These are phyloP conservation scores for Platanista minor DNA, from an alignment of 2,113 vertebrate species.

Conservation along the genomic window DNA sequence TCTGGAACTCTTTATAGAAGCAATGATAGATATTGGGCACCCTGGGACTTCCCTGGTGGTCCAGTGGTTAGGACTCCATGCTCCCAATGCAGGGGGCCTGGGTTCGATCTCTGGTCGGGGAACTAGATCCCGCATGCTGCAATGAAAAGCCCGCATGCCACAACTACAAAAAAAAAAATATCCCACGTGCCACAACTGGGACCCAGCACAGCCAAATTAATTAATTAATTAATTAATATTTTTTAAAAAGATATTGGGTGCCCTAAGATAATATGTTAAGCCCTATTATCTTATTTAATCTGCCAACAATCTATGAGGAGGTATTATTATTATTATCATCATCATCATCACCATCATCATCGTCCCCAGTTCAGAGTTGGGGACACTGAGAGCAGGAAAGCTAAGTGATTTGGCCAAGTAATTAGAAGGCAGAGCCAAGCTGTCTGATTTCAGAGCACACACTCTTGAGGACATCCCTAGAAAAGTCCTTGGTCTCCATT, in stretches of 20 bases:
- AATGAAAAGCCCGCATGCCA: too few relatives aligned
- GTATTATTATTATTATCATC: not conserved
- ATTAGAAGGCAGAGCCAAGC: not conserved
- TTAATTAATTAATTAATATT: too few relatives aligned
- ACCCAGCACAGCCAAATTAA: too few relatives aligned
- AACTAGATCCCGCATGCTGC: too few relatives aligned
- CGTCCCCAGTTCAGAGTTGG: not conserved
- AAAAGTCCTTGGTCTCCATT: not conserved
- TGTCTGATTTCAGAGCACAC: not conserved
- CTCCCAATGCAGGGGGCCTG: too few relatives aligned
- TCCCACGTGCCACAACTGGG: too few relatives aligned
- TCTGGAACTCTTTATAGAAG: not conserved
- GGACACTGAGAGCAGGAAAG: not conserved
- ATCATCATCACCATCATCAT: not conserved
- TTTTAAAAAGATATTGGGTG: not conserved
- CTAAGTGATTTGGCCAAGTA: not conserved
- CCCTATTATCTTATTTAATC: not conserved
- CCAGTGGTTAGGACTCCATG: too few relatives aligned
- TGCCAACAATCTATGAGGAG: not conserved
- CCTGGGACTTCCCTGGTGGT: not conserved
- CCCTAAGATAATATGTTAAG: not conserved
- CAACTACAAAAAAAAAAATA: too few relatives aligned
- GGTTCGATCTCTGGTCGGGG: too few relatives aligned
- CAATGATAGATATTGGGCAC: not conserved
- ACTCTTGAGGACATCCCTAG: not conserved